Conservation (phyloP, 2,888 invertebrate species). For the Lottia gigantea region DNA sequence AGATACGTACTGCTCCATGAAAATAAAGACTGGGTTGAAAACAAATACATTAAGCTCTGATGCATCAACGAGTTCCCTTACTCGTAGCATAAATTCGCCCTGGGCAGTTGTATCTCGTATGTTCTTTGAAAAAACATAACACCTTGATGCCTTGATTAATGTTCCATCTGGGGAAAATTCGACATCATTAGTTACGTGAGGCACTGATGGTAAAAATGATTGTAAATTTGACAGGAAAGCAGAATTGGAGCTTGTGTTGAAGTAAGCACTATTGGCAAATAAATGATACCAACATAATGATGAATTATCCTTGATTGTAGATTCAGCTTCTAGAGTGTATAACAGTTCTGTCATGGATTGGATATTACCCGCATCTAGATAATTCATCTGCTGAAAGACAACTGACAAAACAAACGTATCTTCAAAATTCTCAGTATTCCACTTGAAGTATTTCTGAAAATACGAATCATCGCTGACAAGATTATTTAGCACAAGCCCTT, state of each 20-base stretch:
- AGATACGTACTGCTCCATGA: conserved; percentile 56
- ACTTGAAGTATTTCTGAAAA: conserved; percentile 35
- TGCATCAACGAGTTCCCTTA: conserved; percentile 45
- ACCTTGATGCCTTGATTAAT: conserved; percentile 79
- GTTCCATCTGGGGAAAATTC: conserved; percentile 32
- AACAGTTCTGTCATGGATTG: conserved; percentile 20
- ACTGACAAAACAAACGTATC: conserved; percentile 26
- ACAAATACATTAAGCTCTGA: conserved; percentile 42
- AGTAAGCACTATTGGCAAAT: conserved; percentile 22
- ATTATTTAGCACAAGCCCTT: conserved; percentile 48
- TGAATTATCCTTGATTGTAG: conserved; percentile 19
- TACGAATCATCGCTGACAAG: conserved; percentile 51
- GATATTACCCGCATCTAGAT: conserved; percentile 19
- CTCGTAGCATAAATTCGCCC: conserved; percentile 47
- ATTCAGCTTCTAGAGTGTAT: conserved; percentile 15
- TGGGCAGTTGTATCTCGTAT: conserved; percentile 73
- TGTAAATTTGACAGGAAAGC: conserved; percentile 26
- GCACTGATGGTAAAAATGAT: conserved; percentile 21
- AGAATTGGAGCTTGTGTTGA: conserved; percentile 19
- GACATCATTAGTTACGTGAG: conserved; percentile 31
- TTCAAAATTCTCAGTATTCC: conserved; percentile 32
- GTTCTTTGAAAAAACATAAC: conserved; percentile 28
- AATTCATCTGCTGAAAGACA: conserved; percentile 25
- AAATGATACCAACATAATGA: conserved; percentile 28
- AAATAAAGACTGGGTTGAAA: conserved; percentile 50